phyloP scores from a whole-genome alignment of 2,888 invertebrate genomes.

The Callyntrura guangdongensis region DNA sequence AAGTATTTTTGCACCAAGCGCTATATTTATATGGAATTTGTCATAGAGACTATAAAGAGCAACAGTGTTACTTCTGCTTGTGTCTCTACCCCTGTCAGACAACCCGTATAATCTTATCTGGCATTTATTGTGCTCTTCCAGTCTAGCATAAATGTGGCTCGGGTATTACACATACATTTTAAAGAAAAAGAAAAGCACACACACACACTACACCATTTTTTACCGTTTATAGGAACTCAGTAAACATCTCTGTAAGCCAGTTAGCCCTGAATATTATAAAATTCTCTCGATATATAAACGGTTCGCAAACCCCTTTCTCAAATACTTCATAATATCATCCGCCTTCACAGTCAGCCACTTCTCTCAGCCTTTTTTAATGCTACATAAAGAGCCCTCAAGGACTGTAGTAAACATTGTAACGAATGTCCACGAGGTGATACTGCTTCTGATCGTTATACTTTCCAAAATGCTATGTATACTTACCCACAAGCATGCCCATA shows the following conservation, averaged over 20 bases:
- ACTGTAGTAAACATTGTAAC: slow-evolving; percentile 69
- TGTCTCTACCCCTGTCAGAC: slow-evolving; percentile 20
- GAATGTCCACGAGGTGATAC: slow-evolving; percentile 50
- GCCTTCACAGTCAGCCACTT: not conserved
- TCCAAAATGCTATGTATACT: not conserved
- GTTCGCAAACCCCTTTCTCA: not conserved
- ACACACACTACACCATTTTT: no score
- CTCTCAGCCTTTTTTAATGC: slow-evolving; percentile 52
- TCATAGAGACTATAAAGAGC: slow-evolving; percentile 23
- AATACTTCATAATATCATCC: not conserved
- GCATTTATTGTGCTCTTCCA: slow-evolving; percentile 38
- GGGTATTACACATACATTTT: no score
- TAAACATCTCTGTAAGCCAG: no score
- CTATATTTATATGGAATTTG: not conserved
- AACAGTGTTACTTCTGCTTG: slow-evolving; percentile 67
- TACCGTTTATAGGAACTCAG: no score
- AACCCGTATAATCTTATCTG: slow-evolving; percentile 66
- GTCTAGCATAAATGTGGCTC: not conserved
- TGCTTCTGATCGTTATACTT: slow-evolving; percentile 16
- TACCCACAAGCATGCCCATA: not conserved
- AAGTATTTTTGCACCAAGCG: not conserved
- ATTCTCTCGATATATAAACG: no score
- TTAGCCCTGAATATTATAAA: not conserved
- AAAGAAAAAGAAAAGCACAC: no score
- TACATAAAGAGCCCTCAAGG: slow-evolving; percentile 77